phyloP scores from a whole-genome alignment of 2,113 vertebrate species.

The Cryptotis parvus region DNA sequence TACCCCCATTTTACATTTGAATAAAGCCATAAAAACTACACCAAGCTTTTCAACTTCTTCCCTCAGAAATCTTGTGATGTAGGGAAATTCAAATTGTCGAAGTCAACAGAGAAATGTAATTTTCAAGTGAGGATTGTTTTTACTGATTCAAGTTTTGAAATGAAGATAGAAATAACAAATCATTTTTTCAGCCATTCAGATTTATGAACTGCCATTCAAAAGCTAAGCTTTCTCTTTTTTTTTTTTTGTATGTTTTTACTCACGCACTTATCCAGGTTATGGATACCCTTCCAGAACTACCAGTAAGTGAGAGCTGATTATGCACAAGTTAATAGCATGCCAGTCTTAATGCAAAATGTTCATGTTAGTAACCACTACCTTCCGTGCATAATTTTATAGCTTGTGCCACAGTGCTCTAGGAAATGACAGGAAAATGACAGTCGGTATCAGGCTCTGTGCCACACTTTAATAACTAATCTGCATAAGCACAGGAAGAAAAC shows the following conservation, averaged over 20 bases:
- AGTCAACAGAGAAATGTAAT: not conserved
- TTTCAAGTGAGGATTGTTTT: not conserved
- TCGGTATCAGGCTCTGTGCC: constrained; percentile 20
- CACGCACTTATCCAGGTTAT: not conserved
- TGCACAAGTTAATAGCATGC: not conserved
- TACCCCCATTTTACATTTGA: not conserved
- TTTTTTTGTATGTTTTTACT: not conserved
- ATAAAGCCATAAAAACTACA: not conserved
- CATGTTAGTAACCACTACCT: constrained; percentile 8
- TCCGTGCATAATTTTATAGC: constrained; percentile 47
- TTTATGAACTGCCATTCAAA: not conserved
- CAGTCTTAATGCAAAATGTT: not conserved
- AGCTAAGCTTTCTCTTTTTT: not conserved
- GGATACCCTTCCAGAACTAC: not conserved
- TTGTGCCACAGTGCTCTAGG: not conserved
- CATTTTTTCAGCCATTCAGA: not conserved
- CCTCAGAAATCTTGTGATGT: not conserved
- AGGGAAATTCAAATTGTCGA: not conserved
- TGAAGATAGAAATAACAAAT: not conserved
- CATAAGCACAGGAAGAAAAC: constrained; percentile 73
- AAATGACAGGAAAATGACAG: constrained; percentile 59
- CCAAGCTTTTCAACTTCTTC: not conserved
- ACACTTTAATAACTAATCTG: constrained; percentile 67
- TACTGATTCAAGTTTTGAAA: not conserved
- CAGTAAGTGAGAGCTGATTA: not conserved